Conservation (phyloP, 2,888 invertebrate species). For the Acheta domesticus region DNA sequence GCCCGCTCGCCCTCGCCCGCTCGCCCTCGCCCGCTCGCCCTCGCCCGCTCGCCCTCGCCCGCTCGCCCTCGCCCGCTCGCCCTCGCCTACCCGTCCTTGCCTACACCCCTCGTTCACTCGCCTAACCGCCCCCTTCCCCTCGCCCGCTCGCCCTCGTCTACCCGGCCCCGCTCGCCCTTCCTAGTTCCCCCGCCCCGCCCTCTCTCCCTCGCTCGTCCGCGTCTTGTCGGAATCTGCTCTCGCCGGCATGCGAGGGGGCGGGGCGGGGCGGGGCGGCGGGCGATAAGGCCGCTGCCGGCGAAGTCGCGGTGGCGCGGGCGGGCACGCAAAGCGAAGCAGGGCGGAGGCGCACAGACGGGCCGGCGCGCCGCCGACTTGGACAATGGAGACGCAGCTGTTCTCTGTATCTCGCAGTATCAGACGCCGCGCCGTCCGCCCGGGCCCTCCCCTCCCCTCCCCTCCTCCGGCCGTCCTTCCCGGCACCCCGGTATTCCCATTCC, state of each 20-base stretch:
- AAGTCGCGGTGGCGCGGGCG: background rate
- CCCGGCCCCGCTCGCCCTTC: too few relatives aligned
- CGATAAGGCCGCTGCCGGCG: background rate
- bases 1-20: too few relatives aligned
- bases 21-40: too few relatives aligned
- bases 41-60: too few relatives aligned
- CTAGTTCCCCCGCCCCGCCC: background rate
- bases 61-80: too few relatives aligned
- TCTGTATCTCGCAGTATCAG: slow-evolving; percentile 2
- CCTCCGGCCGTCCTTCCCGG: background rate
- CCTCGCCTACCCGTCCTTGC: too few relatives aligned
- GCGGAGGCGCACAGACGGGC: background rate
- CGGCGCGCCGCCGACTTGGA: background rate
- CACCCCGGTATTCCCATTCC: background rate
- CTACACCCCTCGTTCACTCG: too few relatives aligned
- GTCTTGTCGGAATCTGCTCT: background rate
- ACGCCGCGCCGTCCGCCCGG: background rate
- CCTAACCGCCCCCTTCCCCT: too few relatives aligned
- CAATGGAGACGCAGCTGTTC: slow-evolving; percentile 18
- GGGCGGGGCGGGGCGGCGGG: too few relatives aligned
- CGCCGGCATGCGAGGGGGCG: background rate
- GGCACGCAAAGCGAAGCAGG: background rate
- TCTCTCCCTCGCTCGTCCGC: background rate
- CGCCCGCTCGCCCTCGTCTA: too few relatives aligned
- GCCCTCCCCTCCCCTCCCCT: background rate